Evolutionary conservation across 1,140 invertebrate species (phyloP).

Genomic region (Colletes latitarsis): DNA sequence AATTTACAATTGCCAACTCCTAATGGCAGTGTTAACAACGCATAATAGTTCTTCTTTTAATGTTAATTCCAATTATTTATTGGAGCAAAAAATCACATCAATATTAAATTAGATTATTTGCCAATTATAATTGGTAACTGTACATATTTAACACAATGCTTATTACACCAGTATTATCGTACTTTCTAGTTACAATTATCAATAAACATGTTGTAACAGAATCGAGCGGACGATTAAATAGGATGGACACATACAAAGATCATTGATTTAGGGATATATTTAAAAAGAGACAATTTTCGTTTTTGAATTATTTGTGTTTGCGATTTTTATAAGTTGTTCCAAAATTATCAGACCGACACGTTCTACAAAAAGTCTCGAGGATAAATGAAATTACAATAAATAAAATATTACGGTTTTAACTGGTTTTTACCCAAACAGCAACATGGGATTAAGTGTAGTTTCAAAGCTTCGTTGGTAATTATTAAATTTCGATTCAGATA

Average conservation of each 20-base stretch:
- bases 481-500: slow-evolving; percentile 37
- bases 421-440: slow-evolving; percentile 65
- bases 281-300: slow-evolving; percentile 51
- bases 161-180: slow-evolving; percentile 76
- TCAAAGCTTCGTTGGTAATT: slow-evolving; percentile 27
- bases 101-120: slow-evolving; percentile 74
- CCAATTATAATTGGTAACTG: slow-evolving; percentile 80
- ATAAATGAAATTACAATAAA: slow-evolving; percentile 62
- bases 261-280: slow-evolving; percentile 64
- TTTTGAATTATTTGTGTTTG: slow-evolving; percentile 56
- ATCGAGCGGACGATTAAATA: slow-evolving; percentile 76
- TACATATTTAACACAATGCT: slow-evolving; percentile 80
- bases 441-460: slow-evolving; percentile 40
- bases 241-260: slow-evolving; percentile 75
- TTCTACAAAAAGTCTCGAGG: slow-evolving; percentile 54
- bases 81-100: slow-evolving; percentile 65
- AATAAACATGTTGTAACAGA: slow-evolving; percentile 76
- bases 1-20: slow-evolving; percentile 79
- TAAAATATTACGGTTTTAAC: slow-evolving; percentile 59
- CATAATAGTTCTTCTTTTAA: slow-evolving; percentile 65
- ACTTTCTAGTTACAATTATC: slow-evolving; percentile 77
- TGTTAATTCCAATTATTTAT: slow-evolving; percentile 65
- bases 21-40: slow-evolving; percentile 78
- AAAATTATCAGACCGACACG: slow-evolving; percentile 72
- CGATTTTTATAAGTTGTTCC: slow-evolving; percentile 65